A percentile compares a stretch with the other conserved stretches of the same genome.
Evolutionary conservation across 2,797 vertebrate species (phyloP).

Genomic region (Hyperoplus lanceolatus): DNA sequence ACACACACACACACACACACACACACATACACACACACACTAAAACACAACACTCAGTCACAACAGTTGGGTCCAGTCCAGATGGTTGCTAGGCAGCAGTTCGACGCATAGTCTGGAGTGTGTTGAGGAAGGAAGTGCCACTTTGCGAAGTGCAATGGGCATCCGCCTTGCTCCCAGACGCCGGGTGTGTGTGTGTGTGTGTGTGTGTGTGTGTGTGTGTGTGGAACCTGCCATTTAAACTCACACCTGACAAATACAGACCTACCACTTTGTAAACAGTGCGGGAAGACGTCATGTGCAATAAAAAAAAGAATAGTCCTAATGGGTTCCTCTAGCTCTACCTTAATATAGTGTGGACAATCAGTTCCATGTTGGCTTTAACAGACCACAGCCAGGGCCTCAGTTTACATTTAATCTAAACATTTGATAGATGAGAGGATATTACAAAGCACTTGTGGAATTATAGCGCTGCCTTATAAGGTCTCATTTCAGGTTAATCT

Average conservation of each 20-base stretch:
- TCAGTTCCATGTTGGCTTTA: slow-evolving; percentile 39
- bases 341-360: slow-evolving; percentile 38
- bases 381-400: slow-evolving; percentile 12
- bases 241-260: slow-evolving; percentile 70
- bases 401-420: slow-evolving; percentile 48
- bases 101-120: slow-evolving; percentile 80
- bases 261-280: slow-evolving; percentile 52
- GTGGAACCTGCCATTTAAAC: slow-evolving; percentile 61
- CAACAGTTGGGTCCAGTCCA: slow-evolving; percentile 79
- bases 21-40: slow-evolving; percentile 42
- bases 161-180: slow-evolving; percentile 75
- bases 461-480: slow-evolving; percentile 44
- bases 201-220: slow-evolving; percentile 45
- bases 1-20: slow-evolving; percentile 31
- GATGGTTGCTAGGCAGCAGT: slow-evolving; percentile 82
- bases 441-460: slow-evolving; percentile 61
- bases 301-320: slow-evolving; percentile 13
- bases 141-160: slow-evolving; percentile 78
- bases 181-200: slow-evolving; percentile 42
- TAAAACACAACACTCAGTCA: slow-evolving; percentile 45
- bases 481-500: slow-evolving; percentile 63
- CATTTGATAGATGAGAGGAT: slow-evolving; percentile 49
- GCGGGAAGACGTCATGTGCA: slow-evolving; percentile 38
- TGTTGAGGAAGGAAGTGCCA: slow-evolving; percentile 85
- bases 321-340: slow-evolving; percentile 16